Percentiles rank a stretch among this genome's conserved stretches.
Evolutionary conservation across 2,888 invertebrate species (phyloP).

Genomic region (Sinhomidia bicolor): DNA sequence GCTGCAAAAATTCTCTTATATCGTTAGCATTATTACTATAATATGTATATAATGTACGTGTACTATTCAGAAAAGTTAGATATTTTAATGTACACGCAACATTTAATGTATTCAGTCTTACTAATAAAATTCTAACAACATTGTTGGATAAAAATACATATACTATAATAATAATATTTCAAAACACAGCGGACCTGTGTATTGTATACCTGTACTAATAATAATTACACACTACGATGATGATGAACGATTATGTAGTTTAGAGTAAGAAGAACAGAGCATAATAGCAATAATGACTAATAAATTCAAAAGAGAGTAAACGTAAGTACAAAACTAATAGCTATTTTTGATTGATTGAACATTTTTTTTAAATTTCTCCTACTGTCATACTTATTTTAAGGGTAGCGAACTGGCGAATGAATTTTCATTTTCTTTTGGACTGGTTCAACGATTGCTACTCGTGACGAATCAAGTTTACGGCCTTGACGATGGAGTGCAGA

Average conservation of each 20-base stretch:
- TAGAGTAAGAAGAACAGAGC: constrained; percentile 27
- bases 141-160: constrained; percentile 57
- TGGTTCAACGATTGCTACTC: constrained; percentile 31
- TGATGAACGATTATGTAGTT: constrained; percentile 34
- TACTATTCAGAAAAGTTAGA: constrained; percentile 43
- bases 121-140: constrained; percentile 59
- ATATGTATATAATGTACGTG: constrained; percentile 51
- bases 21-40: no score
- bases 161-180: constrained; percentile 19
- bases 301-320: constrained; percentile 33
- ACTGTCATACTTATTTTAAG: constrained; percentile 32
- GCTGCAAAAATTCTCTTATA: constrained; percentile 44
- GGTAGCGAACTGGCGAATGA: constrained; percentile 50
- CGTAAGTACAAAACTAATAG: constrained; percentile 54
- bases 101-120: constrained; percentile 63
- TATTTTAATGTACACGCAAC: constrained; percentile 43
- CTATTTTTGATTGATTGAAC: constrained; percentile 60
- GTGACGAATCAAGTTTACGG: constrained; percentile 49
- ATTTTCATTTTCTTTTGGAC: constrained; percentile 60
- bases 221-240: not conserved
- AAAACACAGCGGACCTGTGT: not conserved
- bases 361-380: constrained; percentile 34
- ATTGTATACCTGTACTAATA: constrained; percentile 3
- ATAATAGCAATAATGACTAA: constrained; percentile 28
- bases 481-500: constrained; percentile 27